These are phyloP conservation scores for Passerculus sandwichensis DNA, from an alignment of 2,797 vertebrate species.

Conservation along the genomic window DNA sequence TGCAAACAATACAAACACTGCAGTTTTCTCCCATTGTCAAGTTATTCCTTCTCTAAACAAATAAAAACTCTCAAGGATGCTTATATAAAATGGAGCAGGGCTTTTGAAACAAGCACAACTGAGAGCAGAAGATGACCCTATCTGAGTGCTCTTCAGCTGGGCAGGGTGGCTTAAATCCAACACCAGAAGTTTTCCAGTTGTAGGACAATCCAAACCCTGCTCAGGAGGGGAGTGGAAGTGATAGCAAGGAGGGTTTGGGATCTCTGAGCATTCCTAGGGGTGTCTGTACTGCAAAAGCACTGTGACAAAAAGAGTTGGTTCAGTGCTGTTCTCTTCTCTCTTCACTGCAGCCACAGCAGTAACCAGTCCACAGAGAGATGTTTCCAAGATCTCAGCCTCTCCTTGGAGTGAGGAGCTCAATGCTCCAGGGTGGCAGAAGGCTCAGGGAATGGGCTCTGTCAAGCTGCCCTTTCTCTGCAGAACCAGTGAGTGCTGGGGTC, in stretches of 20 bases:
- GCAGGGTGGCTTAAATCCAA: background rate
- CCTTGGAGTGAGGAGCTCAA: background rate
- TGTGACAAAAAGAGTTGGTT: background rate
- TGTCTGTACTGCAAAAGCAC: background rate
- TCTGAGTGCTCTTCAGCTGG: background rate
- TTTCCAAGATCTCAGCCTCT: background rate
- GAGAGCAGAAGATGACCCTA: background rate
- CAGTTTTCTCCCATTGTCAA: background rate
- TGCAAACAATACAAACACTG: background rate
- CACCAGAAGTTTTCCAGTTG: background rate
- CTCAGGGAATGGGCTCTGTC: background rate
- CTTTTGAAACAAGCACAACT: background rate
- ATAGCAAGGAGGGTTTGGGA: background rate
- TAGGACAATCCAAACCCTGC: background rate
- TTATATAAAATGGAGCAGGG: background rate
- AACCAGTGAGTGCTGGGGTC: background rate
- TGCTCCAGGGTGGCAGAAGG: background rate
- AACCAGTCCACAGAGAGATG: background rate
- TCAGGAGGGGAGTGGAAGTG: background rate
- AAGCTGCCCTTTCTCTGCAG: background rate
- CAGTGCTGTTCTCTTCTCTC: background rate
- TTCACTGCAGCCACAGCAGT: background rate
- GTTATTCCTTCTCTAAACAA: background rate
- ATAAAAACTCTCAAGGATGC: background rate
- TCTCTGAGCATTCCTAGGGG: background rate